Evolutionary conservation across 2,888 invertebrate species (phyloP), one percentile per base, ranked within the genome.

Genomic region (Parascotia fuliginaria): DNA sequence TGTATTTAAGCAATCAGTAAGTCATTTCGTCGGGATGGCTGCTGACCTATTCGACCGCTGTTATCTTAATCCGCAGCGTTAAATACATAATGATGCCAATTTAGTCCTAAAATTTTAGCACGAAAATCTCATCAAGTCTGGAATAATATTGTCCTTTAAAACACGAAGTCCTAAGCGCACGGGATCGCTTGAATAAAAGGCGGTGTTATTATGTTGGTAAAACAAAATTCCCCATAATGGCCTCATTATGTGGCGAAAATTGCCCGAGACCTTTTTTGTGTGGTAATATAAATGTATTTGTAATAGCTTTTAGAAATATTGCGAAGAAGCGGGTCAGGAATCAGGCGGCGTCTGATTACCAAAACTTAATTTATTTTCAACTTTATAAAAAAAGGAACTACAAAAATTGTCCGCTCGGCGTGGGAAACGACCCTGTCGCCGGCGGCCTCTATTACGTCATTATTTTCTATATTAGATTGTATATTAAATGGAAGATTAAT

Each of bases 191-290:
- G 89, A 87, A 90, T 90, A 89, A 89, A 87, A 86, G 89, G 81
- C 89, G 87, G 88, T 79, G 89, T 86, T 92, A 92, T 92, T 91
- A 91, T 91, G 91, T 92, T 91, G 89, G 91, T 92, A 90, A 91
- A 92, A 91, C 89, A 89, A 88, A 92, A 92, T 92, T 89, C 91
- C 79, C 85, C 87, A 85, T 92, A 92, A 92, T 92, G 85, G 91
- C 87, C 91, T 91, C 86, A 92, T 92, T 92, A 92, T 90, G 87
- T 91, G 91, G 92, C 92, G 92, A 91, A 92, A 92, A 92, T 92
- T 92, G 92, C 85, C 79, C 85, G 84, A 88, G 87, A 90, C 83
- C 80, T 91, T 90, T 90, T 92, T 92, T 91, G 89, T 89, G 87
- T 76, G 81, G 85, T 83, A 80, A 87, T 90, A 91, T 91, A 90